Percentiles rank a stretch among this genome's conserved stretches.
Conservation (phyloP, 2,888 invertebrate genomes). For the Pecten maximus region DNA sequence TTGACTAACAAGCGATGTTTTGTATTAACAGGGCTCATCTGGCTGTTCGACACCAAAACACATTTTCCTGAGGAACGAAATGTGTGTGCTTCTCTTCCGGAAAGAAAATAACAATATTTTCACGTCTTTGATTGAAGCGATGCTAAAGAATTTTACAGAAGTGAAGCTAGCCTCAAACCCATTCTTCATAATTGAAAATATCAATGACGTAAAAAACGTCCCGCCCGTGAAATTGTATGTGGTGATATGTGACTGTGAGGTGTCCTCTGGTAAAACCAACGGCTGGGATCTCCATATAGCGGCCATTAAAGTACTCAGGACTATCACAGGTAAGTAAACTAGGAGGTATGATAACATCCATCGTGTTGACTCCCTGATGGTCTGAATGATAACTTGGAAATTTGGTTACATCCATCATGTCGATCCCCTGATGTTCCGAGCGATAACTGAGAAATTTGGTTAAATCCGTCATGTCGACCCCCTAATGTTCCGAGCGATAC, state of each 20-base stretch:
- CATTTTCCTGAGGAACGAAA: slow-evolving; percentile 67
- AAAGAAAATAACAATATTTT: slow-evolving; percentile 66
- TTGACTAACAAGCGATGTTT: not conserved
- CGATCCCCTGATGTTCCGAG: no score
- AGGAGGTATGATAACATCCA: not conserved
- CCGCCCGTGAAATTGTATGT: slow-evolving; percentile 73
- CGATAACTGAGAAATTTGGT: no score
- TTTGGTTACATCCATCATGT: no score
- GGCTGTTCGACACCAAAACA: slow-evolving; percentile 71
- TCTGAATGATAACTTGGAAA: no score
- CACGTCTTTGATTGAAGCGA: slow-evolving; percentile 65
- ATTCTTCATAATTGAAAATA: slow-evolving; percentile 67
- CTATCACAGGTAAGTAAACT: slow-evolving; percentile 64
- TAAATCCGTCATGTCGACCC: no score
- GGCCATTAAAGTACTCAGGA: slow-evolving; percentile 68
- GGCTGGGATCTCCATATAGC: slow-evolving; percentile 68
- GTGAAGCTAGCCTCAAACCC: slow-evolving; percentile 69
- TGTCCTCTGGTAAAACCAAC: slow-evolving; percentile 60
- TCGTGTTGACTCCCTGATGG: no score
- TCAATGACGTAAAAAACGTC: slow-evolving; percentile 69
- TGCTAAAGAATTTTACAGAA: slow-evolving; percentile 71
- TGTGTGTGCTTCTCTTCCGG: slow-evolving; percentile 71
- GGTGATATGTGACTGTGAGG: slow-evolving; percentile 71
- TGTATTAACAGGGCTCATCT: slow-evolving; percentile 63
- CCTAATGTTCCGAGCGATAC: no score